A percentile compares a stretch with the other conserved stretches of the same genome.
Evolutionary conservation across 2,888 invertebrate species (phyloP).

Genomic region (Sminthurides aquaticus): DNA sequence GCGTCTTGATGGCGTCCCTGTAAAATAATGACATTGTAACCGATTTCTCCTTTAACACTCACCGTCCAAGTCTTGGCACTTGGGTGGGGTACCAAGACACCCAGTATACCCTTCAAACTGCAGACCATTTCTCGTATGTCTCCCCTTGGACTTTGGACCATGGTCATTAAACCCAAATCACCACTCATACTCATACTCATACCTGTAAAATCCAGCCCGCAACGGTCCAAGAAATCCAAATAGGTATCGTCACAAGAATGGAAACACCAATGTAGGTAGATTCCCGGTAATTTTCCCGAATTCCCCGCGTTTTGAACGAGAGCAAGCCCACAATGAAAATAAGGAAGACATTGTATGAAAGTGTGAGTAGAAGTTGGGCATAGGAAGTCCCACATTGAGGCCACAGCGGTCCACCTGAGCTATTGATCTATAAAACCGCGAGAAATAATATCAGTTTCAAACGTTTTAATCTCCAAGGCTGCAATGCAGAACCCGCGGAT

Average conservation of each 20-base stretch:
- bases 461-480: too few species aligned
- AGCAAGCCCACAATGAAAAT: slow-evolving; percentile 76
- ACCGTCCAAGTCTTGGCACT: too few species aligned
- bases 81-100: too few species aligned
- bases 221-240: slow-evolving; percentile 77
- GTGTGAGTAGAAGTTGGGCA: slow-evolving; percentile 60
- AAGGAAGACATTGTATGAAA: slow-evolving; percentile 74
- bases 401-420: slow-evolving; percentile 24
- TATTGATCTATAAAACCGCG: neutral
- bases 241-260: slow-evolving; percentile 74
- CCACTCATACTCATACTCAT: too few species aligned
- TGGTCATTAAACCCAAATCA: too few species aligned
- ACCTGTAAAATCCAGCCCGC: slow-evolving; percentile 55
- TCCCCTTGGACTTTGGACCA: too few species aligned
- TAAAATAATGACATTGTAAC: too few species aligned
- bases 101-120: neutral
- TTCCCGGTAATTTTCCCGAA: slow-evolving; percentile 87
- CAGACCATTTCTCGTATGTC: neutral
- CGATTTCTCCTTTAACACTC: too few species aligned
- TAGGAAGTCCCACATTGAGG: slow-evolving; percentile 25
- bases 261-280: slow-evolving; percentile 86
- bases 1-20: slow-evolving; percentile 75
- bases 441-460: neutral
- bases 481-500: too few species aligned
- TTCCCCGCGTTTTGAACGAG: slow-evolving; percentile 72